A percentile compares a stretch with the other conserved stretches of the same genome.
Conservation (phyloP, 92 coral and sea anemone genomes). For the Palythoa grandiflora region DNA sequence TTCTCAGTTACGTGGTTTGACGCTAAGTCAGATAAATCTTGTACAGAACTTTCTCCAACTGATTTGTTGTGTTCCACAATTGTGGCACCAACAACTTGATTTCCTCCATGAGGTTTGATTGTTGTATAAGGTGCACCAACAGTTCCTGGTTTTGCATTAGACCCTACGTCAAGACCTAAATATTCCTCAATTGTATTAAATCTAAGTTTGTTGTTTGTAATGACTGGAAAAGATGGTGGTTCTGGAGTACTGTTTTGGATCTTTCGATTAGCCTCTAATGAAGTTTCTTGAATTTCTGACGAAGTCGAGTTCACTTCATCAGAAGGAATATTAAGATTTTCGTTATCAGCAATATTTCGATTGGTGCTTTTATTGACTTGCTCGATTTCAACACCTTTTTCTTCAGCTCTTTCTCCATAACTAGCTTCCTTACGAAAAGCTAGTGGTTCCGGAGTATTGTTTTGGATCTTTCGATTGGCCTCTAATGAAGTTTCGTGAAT, state of each 20-base stretch:
- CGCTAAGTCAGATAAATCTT: not conserved
- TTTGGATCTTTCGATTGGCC: too few relatives aligned
- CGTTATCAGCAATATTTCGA: not conserved
- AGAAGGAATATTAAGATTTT: not conserved
- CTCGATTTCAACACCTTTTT: not conserved
- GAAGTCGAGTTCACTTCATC: not conserved
- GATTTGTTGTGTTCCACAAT: not conserved
- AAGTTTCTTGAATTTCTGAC: not conserved
- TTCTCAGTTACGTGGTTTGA: not conserved
- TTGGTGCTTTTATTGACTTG: not conserved
- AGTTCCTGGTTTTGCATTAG: not conserved
- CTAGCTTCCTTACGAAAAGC: not conserved
- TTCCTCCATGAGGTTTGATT: not conserved
- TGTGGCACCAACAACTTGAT: not conserved
- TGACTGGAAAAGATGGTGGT: not conserved
- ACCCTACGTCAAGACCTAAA: conserved; percentile 11
- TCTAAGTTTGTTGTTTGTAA: conserved; percentile 1
- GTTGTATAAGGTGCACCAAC: not conserved
- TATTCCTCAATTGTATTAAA: conserved; percentile 49
- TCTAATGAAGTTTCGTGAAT: too few relatives aligned
- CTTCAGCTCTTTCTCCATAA: not conserved
- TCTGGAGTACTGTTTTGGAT: not conserved
- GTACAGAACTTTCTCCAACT: not conserved
- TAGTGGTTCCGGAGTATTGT: too few relatives aligned
- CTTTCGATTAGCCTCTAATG: not conserved